Conservation (phyloP, 1,140 invertebrate species). For the Ruditapes philippinarum region DNA sequence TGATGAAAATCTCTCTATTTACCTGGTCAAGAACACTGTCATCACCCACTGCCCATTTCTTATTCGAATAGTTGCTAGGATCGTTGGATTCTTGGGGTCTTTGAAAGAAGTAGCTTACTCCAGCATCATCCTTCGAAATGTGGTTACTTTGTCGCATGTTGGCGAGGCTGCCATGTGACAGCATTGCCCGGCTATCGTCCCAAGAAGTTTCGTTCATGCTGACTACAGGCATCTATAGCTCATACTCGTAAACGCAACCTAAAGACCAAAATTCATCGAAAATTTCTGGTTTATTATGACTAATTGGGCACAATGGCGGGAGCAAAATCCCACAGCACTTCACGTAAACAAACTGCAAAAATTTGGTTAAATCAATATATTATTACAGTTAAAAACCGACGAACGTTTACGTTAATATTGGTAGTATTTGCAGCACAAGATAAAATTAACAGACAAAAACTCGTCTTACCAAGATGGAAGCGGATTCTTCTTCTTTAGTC, state of each 20-base stretch:
- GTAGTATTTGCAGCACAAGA: background rate
- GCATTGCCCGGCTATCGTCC: slow-evolving; percentile 81
- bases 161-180: slow-evolving; percentile 77
- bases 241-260: slow-evolving; percentile 79
- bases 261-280: slow-evolving; percentile 60
- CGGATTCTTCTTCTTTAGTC: slow-evolving; percentile 75
- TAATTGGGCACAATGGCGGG: slow-evolving; percentile 75
- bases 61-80: slow-evolving; percentile 88
- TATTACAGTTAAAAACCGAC: too few relatives aligned
- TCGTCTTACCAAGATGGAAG: slow-evolving; percentile 78
- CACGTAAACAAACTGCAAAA: slow-evolving; percentile 57
- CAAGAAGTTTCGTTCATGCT: slow-evolving; percentile 84
- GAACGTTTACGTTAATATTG: slow-evolving; percentile 32
- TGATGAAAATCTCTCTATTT: slow-evolving; percentile 19
- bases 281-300: slow-evolving; percentile 28
- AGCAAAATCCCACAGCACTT: slow-evolving; percentile 39
- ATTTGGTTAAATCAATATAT: too few relatives aligned
- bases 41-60: slow-evolving; percentile 93
- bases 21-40: slow-evolving; percentile 92
- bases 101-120: slow-evolving; percentile 95
- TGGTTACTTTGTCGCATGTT: slow-evolving; percentile 68
- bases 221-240: slow-evolving; percentile 79
- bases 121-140: slow-evolving; percentile 92
- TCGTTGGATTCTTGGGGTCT: slow-evolving; percentile 92
- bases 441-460: slow-evolving; percentile 34